A percentile compares a stretch with the other conserved stretches of the same genome.
Conservation (phyloP, 2,113 vertebrate genomes). For the Indri indri region DNA sequence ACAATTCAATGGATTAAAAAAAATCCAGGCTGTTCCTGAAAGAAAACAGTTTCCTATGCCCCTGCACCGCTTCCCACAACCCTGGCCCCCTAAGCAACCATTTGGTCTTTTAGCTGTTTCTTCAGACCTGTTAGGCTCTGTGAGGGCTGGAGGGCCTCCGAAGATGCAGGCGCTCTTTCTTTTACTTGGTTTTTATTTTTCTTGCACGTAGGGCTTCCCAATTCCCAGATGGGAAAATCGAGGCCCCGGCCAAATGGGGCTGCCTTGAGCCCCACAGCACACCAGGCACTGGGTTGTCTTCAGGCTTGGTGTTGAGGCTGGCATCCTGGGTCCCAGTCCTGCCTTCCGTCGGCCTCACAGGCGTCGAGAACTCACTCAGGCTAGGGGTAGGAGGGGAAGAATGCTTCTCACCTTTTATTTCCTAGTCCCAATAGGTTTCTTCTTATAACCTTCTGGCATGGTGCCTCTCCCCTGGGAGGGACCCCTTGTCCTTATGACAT, state of each 20-base stretch:
- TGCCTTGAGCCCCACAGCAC: background rate
- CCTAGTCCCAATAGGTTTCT: slow-evolving; percentile 43
- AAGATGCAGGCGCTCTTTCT: background rate
- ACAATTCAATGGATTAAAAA: background rate
- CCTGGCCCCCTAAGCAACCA: too few species aligned
- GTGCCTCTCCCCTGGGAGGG: background rate
- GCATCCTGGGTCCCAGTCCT: background rate
- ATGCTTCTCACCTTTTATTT: background rate
- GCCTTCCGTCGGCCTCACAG: background rate
- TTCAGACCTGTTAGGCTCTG: background rate
- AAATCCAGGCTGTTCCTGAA: background rate
- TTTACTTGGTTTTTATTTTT: background rate
- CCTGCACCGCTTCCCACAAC: background rate
- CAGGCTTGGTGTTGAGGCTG: fast-evolving
- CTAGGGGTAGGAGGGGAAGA: background rate
- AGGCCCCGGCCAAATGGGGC: background rate
- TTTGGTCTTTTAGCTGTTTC: background rate
- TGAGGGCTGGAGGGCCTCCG: background rate
- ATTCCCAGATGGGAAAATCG: background rate
- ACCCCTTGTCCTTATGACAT: slow-evolving; percentile 68
- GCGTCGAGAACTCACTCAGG: background rate
- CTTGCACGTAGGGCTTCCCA: background rate
- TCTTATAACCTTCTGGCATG: slow-evolving; percentile 72
- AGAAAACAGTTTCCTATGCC: background rate
- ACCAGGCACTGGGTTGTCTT: background rate